Base-by-base conservation (phyloP, 2,888 invertebrate genomes). In the Sialis fuliginosa region DNA sequence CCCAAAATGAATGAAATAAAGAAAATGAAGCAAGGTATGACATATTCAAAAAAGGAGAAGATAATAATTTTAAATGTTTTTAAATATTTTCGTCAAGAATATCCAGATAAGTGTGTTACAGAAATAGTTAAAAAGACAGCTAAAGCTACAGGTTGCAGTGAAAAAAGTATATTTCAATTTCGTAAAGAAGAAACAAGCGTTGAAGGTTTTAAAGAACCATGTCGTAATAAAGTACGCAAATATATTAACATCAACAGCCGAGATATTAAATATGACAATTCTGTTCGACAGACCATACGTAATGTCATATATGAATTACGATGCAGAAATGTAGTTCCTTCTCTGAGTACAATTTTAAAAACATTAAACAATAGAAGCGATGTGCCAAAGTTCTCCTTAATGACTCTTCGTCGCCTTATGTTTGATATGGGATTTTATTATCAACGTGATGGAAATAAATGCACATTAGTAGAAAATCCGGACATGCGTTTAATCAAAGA, bases 11-110 rank as follows among this genome's bases (percentile, higher is more conserved):
- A 42, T 13, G 61, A 62, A 55, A 54, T 63, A 33, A 62, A 62
- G 49, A 65, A 64, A 56, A 65, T 65, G 63, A 63, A 62, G 54
- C 63, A 64, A 50, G 65, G 65, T 34, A 64, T 64, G 65, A 60
- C 63, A 6, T 65, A 65, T 51, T 58, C 63, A 3, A 57, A 60
- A 48, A 64, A 64, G 54, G 65, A 64, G 51, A 65, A 65, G 53
- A 64, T 61, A 33, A 65, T 65, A 33, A 65, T 65, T 46, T 53
- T 65, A 37, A 65, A 65, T 49, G 65, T 65, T 5, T 65, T 65
- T 48, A 64, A 64, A 55, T 65, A 64, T 53, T 63, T 65, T 50
- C 58, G 59, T 9, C 52, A 51, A 12, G 54, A 60, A 48, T 55
- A 57, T 51, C 58, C 63, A 2, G 62, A 63, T 35, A 57, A 58